Evolutionary conservation across 2,113 vertebrate genomes (phyloP), one percentile per base, ranked within the genome.

Genomic region (Ammodytes marinus): DNA sequence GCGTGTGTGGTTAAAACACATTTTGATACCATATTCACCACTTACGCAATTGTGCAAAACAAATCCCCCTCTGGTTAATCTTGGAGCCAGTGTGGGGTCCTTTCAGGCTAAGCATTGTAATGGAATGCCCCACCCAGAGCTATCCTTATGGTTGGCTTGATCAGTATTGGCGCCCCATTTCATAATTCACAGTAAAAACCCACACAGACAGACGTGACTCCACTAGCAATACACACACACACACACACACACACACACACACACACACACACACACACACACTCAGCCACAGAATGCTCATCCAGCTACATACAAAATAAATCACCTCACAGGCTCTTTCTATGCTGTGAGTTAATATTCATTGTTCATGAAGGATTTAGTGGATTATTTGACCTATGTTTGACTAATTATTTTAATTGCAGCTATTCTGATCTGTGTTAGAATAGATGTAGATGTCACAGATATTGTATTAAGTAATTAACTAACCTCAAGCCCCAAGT

Each of bases 1-100:
- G 47, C 19, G 55, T 54, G 43, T 3, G 53, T 27, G 27, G 27
- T 27, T 27, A 40, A 57, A 55, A 60, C 27, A 5, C 40, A 67
- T 85, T 91, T 83, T 79, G 49, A 88, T 77, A 74, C 68, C 27
- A 80, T 85, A 92, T 92, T 70, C 27, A 68, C 63, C 70, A 80
- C 72, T 72, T 87, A 27, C 27, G 27, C 27, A 1, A 78, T 43
- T 72, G 81, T 80, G 78, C 57, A 88, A 90, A 90, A 86, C 69
- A 89, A 84, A 84, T 64, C 80, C 83, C 77, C 68, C 71, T 69
- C 59, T 49, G 58, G 53, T 83, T 87, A 9, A 66, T 64, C 59
- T 68, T 58, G 73, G 63, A 79, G 67, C 50, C 75, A 49, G 61
- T 77, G 64, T 86, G 69, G 27, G 75, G 75, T 85, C 70, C 42